phyloP scores from a whole-genome alignment of 35 echinoderm and acorn worm genomes.

The Heliocidaris tuberculata region DNA sequence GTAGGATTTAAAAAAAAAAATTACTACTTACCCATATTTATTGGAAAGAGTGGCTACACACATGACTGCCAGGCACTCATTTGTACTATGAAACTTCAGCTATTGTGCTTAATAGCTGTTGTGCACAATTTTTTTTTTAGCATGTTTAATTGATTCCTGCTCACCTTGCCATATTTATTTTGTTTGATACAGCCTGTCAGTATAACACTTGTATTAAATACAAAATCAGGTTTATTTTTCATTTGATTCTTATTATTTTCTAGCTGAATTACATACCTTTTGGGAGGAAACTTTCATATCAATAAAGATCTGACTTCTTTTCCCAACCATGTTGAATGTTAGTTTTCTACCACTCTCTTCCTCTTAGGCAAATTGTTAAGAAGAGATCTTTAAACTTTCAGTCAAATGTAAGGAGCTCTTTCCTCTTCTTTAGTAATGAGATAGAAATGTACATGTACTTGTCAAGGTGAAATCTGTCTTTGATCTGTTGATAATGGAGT shows the following conservation, averaged over 20 bases:
- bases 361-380: too few species aligned
- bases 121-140: not conserved
- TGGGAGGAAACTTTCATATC: not conserved
- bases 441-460: not conserved
- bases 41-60: not conserved
- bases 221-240: not conserved
- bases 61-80: not conserved
- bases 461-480: not conserved
- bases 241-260: not conserved
- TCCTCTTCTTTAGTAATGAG: not conserved
- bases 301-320: not conserved
- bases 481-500: not conserved
- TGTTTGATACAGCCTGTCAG: not conserved
- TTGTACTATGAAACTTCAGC: not conserved
- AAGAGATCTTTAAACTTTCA: too few species aligned
- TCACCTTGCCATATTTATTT: slow-evolving; percentile 12
- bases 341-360: too few species aligned
- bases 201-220: not conserved
- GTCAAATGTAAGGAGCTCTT: not conserved
- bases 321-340: too few species aligned
- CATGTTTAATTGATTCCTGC: not conserved
- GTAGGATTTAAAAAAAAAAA: too few species aligned
- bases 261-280: not conserved
- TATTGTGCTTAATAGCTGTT: not conserved
- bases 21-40: too few species aligned